phyloP scores from a whole-genome alignment of 2,113 vertebrate species.

The Labrus mixtus region DNA sequence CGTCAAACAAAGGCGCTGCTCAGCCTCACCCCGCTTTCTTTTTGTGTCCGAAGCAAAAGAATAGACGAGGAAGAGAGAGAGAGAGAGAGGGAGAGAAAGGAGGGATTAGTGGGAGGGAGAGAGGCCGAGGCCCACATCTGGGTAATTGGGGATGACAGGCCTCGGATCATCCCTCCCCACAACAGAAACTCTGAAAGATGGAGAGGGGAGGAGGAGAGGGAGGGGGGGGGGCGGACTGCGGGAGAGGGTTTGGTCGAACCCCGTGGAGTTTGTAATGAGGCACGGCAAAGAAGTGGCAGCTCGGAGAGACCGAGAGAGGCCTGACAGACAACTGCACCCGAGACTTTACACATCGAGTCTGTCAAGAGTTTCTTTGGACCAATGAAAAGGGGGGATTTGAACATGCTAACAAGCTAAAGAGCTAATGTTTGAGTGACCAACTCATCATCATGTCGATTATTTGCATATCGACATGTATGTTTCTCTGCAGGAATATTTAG shows the following conservation, averaged over 20 bases:
- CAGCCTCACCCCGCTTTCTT: slow-evolving; percentile 10
- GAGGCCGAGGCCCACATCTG: slow-evolving; percentile 65
- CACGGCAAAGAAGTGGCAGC: neutral
- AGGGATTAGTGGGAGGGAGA: slow-evolving; percentile 54
- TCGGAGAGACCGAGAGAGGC: neutral
- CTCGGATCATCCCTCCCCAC: slow-evolving; percentile 66
- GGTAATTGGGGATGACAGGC: slow-evolving; percentile 78
- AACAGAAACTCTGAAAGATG: slow-evolving; percentile 55
- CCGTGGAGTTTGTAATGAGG: slow-evolving; percentile 14
- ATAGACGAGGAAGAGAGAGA: slow-evolving; percentile 29
- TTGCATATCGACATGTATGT: too few relatives aligned
- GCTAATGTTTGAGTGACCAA: too few relatives aligned
- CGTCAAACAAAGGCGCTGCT: slow-evolving; percentile 30
- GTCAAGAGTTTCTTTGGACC: too few relatives aligned
- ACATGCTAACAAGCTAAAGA: too few relatives aligned
- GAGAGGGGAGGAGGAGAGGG: neutral
- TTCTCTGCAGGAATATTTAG: too few relatives aligned
- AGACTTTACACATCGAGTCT: neutral
- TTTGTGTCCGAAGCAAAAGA: slow-evolving; percentile 43
- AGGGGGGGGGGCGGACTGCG: neutral
- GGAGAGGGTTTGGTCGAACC: neutral
- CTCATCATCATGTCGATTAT: too few relatives aligned
- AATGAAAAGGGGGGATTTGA: too few relatives aligned
- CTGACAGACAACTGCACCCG: neutral
- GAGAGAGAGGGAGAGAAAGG: slow-evolving; percentile 35